Percentiles rank a stretch among this genome's conserved stretches.
phyloP scores from a whole-genome alignment of 2,888 invertebrate genomes.

The Acanthosepion lycidas region DNA sequence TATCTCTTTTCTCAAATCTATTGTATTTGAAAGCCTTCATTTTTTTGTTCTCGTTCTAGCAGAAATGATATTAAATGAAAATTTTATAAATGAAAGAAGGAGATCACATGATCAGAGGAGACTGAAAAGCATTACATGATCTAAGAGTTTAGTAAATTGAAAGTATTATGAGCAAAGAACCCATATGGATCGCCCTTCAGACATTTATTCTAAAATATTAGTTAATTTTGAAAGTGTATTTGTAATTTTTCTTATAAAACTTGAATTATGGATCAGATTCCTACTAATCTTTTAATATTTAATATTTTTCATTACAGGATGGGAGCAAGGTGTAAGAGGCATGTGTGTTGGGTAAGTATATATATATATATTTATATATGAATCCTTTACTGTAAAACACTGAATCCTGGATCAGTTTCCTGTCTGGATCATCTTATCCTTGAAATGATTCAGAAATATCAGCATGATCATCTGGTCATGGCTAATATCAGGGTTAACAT shows the following conservation, averaged over 20 bases:
- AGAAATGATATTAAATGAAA: too few relatives aligned
- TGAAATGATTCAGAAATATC: neutral
- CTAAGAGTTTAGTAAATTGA: too few relatives aligned
- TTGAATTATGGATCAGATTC: neutral
- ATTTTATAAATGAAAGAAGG: too few relatives aligned
- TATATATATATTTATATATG: too few relatives aligned
- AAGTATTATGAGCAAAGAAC: neutral
- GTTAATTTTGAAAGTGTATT: neutral
- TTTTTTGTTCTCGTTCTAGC: too few relatives aligned
- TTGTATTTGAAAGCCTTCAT: too few relatives aligned
- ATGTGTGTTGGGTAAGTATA: slow-evolving; percentile 65
- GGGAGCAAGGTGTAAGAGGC: slow-evolving; percentile 62
- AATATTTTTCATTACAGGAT: slow-evolving; percentile 57
- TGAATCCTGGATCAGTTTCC: neutral
- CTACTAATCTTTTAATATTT: neutral
- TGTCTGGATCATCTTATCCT: neutral
- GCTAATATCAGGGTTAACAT: neutral
- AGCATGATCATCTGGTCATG: neutral
- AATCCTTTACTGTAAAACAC: neutral
- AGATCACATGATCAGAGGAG: too few relatives aligned
- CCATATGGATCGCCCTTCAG: neutral
- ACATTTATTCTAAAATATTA: neutral
- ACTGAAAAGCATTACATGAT: too few relatives aligned
- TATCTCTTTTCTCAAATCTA: too few relatives aligned
- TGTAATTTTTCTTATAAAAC: neutral